Base-by-base conservation (phyloP, 2,888 invertebrate genomes). In the Allolobophora icterica region DNA sequence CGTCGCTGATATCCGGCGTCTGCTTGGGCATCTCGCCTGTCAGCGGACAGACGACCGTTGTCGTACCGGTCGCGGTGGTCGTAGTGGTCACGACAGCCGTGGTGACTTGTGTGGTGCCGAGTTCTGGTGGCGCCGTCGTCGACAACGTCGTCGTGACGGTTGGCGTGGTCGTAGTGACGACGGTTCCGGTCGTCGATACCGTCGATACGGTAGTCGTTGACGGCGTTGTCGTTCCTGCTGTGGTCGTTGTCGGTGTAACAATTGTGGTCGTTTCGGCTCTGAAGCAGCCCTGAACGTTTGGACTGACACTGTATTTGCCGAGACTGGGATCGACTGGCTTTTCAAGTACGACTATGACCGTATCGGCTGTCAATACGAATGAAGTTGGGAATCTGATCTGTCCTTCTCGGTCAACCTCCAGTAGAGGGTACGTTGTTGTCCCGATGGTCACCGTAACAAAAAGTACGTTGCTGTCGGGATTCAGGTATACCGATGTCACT, bases 111-210 rank as follows among this genome's bases (percentile, higher is more conserved):
- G 84, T 90, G 40, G 89, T 35, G 42, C 34, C 42, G n/a, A 17
- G 13, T 30, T 45, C 4, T 42, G 90, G 35, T 24, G 90, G 13
- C 33, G 58, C 33, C 34, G 91, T 91, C 89, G 33, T 11, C 24
- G 89, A 58, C 38, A 89, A 42, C 38, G 91, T 91, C 42, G 89
- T 91, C 33, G 90, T n/a, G n/a, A 45, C 33, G 38, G 89, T 52
- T n/a, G 89, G 34, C n/a, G 58, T 33, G 2, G 89, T 33, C 42
- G 42, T 90, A n/a, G 90, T 33, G 91, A 90, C 30, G 38, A 42
- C 42, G n/a, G 91, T 35, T 91, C 30, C 58, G 90, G 91, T 40
- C 34, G 89, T 90, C 33, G 91, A 40, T 8, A 34, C 33, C n/a
- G 89, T n/a, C 33, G 71, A 45, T 90, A 42, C 52, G n/a, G 52